Conservation (phyloP, 2,797 vertebrate species). For the Tokudaia muenninki region DNA sequence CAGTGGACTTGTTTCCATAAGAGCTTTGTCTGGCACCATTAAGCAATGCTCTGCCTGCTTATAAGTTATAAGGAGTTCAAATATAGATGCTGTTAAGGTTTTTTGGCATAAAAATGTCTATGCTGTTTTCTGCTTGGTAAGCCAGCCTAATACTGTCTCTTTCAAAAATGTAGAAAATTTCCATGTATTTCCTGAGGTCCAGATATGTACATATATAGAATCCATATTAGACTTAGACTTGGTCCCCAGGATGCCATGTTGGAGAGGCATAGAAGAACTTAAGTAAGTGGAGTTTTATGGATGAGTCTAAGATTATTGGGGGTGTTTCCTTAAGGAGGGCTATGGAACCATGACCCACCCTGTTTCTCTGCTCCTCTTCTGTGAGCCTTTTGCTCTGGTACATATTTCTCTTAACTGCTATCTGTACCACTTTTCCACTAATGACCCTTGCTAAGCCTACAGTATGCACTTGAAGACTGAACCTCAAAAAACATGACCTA, state of each 20-base stretch:
- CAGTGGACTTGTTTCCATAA: conserved; percentile 28
- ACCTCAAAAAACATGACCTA: neutral
- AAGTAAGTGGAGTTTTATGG: neutral
- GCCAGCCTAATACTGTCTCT: neutral
- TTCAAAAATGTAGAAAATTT: neutral
- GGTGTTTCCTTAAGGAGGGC: neutral
- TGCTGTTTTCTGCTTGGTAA: neutral
- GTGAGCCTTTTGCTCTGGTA: neutral
- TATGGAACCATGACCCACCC: neutral
- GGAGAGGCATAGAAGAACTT: neutral
- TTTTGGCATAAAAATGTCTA: neutral
- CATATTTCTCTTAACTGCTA: neutral
- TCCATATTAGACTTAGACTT: neutral
- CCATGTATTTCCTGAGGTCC: neutral
- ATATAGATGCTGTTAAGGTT: neutral
- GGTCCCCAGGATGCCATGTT: neutral
- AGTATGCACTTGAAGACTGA: neutral
- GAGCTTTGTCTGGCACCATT: conserved; percentile 22
- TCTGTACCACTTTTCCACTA: neutral
- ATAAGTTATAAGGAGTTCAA: neutral
- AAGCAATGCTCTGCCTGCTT: conserved; percentile 54
- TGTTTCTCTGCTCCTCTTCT: no score
- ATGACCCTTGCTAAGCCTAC: neutral
- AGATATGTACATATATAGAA: neutral
- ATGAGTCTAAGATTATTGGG: neutral